Evolutionary conservation across 1,140 invertebrate genomes (phyloP), one percentile per base, ranked within the genome.

Genomic region (Sipha flava): DNA sequence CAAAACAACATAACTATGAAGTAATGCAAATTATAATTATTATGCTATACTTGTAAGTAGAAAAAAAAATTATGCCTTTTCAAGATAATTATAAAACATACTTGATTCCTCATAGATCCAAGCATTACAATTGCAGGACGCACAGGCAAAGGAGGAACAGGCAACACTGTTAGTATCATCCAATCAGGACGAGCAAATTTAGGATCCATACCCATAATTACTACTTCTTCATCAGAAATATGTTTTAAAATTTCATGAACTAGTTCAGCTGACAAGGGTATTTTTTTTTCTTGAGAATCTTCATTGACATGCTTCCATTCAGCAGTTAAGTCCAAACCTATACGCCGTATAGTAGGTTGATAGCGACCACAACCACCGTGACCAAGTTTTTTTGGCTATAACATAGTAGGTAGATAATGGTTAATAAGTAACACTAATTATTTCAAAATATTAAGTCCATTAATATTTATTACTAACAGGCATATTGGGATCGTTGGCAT

Each of bases 281-380:
- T 96, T 86, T 98, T 98, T 83, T 95, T 95, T 84, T 98, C 97
- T 87, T 98, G 97, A 5, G 95, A 93, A 84, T 99, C 97, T 88
- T 99, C 98, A 86, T 99, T 99, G 0, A 96, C 90, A 84, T 99
- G 92, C 86, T 99, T 99, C 97, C 97, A 99, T 87, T 99, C 96
- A 1, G 95, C 96, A 4, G 91, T 92, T 14, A 99, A 87, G 82
- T 99, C 97, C 10, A 99, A 86, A 0, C 97, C 98, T 21, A 90
- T 89, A 79, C 96, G 87, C 66, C 93, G 88, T 37, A 99, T 93
- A 75, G 92, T 95, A 6, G 98, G 98, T 84, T 99, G 98, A 84
- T 96, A 98, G 73, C 97, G 89, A 84, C 98, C 98, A 88, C 98
- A 99, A 84, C 98, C 97, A 47, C 96, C 96, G 85, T 98, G 95